These are phyloP conservation scores for Melanotus villosus DNA, from an alignment of 2,888 invertebrate genomes.

Conservation along the genomic window DNA sequence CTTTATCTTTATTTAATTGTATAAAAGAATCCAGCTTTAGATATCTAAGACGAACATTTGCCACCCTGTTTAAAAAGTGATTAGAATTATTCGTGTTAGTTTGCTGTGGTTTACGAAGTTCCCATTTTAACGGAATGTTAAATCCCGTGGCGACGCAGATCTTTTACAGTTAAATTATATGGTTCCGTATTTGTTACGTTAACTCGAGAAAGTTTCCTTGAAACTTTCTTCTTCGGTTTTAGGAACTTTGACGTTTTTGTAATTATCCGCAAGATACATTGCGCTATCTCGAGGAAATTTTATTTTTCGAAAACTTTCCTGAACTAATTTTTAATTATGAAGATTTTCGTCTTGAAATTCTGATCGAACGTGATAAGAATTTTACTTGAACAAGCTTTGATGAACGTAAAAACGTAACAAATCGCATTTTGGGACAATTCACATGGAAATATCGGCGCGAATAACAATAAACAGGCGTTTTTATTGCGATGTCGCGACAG, in stretches of 20 bases:
- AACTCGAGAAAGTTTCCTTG: slow-evolving; percentile 1
- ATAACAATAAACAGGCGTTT: slow-evolving; percentile 30
- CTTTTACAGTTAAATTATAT: slow-evolving; percentile 14
- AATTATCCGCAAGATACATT: slow-evolving; percentile 8
- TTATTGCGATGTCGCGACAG: slow-evolving; percentile 39
- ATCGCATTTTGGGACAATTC: slow-evolving; percentile 19
- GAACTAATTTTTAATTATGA: no score
- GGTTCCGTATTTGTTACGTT: slow-evolving; percentile 21
- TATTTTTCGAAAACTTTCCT: background rate
- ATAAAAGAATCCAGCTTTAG: no score
- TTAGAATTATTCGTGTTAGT: background rate
- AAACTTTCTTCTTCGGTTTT: slow-evolving; percentile 15
- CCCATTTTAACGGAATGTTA: background rate
- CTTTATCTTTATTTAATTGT: no score
- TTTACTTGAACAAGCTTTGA: no score
- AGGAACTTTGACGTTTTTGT: slow-evolving; percentile 11
- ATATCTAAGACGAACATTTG: no score
- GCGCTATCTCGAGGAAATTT: slow-evolving; percentile 5
- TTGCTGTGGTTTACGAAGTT: slow-evolving; percentile 2
- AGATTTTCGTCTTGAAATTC: no score
- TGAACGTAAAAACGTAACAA: background rate
- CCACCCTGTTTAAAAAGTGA: background rate
- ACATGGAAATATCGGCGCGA: slow-evolving; percentile 28
- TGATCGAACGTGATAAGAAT: no score
- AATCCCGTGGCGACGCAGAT: slow-evolving; percentile 14